Base-by-base conservation (phyloP, 2,888 invertebrate genomes). In the Halictus quadricinctus region DNA sequence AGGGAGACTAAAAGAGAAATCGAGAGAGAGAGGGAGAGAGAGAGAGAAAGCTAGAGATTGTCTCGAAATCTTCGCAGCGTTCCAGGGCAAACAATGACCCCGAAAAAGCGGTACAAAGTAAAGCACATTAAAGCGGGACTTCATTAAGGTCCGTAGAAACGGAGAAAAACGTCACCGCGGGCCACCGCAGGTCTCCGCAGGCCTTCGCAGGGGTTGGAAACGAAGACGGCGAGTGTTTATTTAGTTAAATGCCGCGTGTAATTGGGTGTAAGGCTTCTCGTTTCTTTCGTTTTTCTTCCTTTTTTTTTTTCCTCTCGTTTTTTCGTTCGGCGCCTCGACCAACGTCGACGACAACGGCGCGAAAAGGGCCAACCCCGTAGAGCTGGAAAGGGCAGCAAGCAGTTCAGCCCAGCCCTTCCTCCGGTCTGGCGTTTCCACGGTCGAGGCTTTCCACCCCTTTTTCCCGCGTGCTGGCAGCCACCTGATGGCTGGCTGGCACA, bases 181-280 rank as follows among this genome's bases (percentile, higher is more conserved):
- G 41, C 21, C 54, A 54, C 54, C 21, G n/a, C 21, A 54, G 21
- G 54, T 21, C 54, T 54, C 70, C 21, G 41, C 82, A 66, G 66
- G 60, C 4, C 12, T 7, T 5, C 48, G 18, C 69, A 18, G 48
- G 73, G 66, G 60, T 43, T 60, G 29, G 43, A 73, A 60, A 64
- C 79, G 64, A 76, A 80, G 76, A 77, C 58, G 81, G 84, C 76
- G 84, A 79, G 89, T 88, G 84, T 89, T 91, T 91, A 91, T 91
- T 91, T 90, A 90, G 88, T 88, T 89, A 91, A 91, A 92, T 91
- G 89, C 87, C 91, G 87, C 88, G 88, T 88, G 89, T 92, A 92
- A 92, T 92, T 92, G 91, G 87, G 90, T 91, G 91, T 89, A 88
- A 90, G 86, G 86, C 83, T 87, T 84, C 80, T 70, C 43, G 21